phyloP scores from a whole-genome alignment of 2,888 invertebrate genomes.

The Camponotus fellah region DNA sequence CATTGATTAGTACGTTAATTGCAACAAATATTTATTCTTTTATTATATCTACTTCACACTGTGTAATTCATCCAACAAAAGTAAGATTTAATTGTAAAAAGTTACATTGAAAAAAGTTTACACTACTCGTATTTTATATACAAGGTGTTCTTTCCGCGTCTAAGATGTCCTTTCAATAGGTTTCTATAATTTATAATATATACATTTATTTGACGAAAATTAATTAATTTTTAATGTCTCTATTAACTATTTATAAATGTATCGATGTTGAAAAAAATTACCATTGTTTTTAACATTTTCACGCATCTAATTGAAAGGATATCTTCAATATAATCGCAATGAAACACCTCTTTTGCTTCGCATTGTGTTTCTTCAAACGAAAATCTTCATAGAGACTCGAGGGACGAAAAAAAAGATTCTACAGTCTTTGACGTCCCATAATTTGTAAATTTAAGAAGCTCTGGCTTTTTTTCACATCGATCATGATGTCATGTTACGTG shows the following conservation, averaged over 20 bases:
- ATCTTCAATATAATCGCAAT: conserved; percentile 16
- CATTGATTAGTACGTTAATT: conserved; percentile 47
- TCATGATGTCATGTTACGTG: conserved; percentile 27
- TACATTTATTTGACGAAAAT: conserved; percentile 21
- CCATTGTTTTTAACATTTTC: background rate
- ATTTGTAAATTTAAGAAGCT: conserved; percentile 53
- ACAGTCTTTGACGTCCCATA: conserved; percentile 16
- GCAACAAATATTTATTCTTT: conserved; percentile 40
- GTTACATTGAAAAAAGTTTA: conserved; percentile 39
- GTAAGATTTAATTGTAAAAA: conserved; percentile 30
- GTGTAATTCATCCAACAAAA: conserved; percentile 27
- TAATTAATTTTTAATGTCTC: conserved; percentile 26
- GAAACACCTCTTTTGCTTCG: background rate
- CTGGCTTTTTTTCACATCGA: conserved; percentile 40
- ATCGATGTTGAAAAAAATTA: background rate
- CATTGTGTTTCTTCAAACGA: background rate
- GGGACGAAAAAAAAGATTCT: conserved; percentile 34
- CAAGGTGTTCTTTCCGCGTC: conserved; percentile 3
- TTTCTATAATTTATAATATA: conserved; percentile 21
- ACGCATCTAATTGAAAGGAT: conserved; percentile 21
- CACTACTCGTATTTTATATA: conserved; percentile 33
- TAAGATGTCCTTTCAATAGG: conserved; percentile 7
- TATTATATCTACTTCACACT: conserved; percentile 39
- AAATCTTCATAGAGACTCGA: conserved; percentile 16
- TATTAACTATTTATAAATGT: conserved; percentile 10